Conservation (phyloP, 2,797 vertebrate genomes). For the Alauda arvensis region DNA sequence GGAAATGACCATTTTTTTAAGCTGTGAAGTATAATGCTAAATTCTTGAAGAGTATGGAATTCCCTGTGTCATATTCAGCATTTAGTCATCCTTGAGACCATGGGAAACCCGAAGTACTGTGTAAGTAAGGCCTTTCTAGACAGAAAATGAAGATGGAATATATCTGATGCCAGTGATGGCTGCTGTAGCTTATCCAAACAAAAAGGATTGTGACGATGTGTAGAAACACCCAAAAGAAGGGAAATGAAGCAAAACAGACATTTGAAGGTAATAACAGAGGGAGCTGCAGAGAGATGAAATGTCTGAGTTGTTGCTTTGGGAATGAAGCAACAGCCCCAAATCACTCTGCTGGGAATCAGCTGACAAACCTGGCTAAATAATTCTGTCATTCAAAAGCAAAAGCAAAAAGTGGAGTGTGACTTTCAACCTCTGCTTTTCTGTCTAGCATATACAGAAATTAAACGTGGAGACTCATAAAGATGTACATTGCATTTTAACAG, state of each 20-base stretch:
- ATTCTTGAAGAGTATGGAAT: not conserved
- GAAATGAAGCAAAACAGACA: not conserved
- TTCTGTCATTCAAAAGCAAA: not conserved
- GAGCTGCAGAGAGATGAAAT: not conserved
- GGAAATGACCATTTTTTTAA: not conserved
- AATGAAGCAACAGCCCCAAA: not conserved
- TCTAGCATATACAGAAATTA: not conserved
- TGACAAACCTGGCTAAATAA: not conserved
- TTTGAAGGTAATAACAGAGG: not conserved
- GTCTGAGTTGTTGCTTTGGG: not conserved
- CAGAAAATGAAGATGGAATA: not conserved
- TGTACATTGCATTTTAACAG: not conserved
- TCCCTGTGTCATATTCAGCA: not conserved
- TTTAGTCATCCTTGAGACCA: not conserved
- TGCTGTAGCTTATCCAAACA: not conserved
- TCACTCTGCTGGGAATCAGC: not conserved
- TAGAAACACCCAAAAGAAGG: not conserved
- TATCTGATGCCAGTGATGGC: not conserved
- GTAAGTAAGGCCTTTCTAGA: not conserved
- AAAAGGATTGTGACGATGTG: not conserved
- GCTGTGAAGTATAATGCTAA: not conserved
- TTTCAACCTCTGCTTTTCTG: not conserved
- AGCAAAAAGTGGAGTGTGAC: not conserved
- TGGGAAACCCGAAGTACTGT: not conserved
- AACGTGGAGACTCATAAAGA: not conserved